Percentiles rank a stretch among this genome's conserved stretches.
Evolutionary conservation across 2,888 invertebrate genomes (phyloP).

Genomic region (Hypselothyrea guttata): DNA sequence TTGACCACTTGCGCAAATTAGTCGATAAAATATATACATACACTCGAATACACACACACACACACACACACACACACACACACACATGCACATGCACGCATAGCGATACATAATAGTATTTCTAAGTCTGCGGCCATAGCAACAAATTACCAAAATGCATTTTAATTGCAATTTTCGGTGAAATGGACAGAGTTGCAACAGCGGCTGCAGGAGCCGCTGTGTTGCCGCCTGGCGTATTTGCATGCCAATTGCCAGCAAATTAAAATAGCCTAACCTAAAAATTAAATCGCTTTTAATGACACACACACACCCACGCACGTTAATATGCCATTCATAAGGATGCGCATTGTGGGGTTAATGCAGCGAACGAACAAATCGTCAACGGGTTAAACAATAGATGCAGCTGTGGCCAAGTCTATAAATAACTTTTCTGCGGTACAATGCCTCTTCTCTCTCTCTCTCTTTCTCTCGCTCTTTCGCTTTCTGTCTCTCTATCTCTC

Average conservation of each 20-base stretch:
- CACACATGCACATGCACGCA: slow-evolving; percentile 1
- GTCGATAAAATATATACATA: slow-evolving; percentile 45
- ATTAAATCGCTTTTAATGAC: slow-evolving; percentile 55
- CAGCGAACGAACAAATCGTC: slow-evolving; percentile 23
- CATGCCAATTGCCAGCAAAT: slow-evolving; percentile 47
- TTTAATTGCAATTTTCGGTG: slow-evolving; percentile 59
- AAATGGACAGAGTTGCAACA: slow-evolving; percentile 7
- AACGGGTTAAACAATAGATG: slow-evolving; percentile 32
- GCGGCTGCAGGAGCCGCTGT: slow-evolving; percentile 17
- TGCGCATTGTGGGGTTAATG: slow-evolving; percentile 15
- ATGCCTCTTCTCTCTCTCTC: not conserved
- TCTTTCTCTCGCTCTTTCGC: not conserved
- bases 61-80: not conserved
- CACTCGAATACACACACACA: too few species aligned
- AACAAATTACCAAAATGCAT: slow-evolving; percentile 66
- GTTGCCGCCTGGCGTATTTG: slow-evolving; percentile 26
- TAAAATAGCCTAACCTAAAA: slow-evolving; percentile 49
- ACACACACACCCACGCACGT: slow-evolving; percentile 1
- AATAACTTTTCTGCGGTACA: not conserved
- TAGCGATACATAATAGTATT: not conserved
- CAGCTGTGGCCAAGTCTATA: slow-evolving; percentile 1
- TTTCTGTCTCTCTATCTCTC: not conserved
- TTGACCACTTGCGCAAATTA: slow-evolving; percentile 59
- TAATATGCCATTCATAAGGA: not conserved
- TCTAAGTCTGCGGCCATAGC: slow-evolving; percentile 24